These are phyloP conservation scores for Triops cancriformis DNA, from an alignment of 1,140 invertebrate species.

Conservation along the genomic window DNA sequence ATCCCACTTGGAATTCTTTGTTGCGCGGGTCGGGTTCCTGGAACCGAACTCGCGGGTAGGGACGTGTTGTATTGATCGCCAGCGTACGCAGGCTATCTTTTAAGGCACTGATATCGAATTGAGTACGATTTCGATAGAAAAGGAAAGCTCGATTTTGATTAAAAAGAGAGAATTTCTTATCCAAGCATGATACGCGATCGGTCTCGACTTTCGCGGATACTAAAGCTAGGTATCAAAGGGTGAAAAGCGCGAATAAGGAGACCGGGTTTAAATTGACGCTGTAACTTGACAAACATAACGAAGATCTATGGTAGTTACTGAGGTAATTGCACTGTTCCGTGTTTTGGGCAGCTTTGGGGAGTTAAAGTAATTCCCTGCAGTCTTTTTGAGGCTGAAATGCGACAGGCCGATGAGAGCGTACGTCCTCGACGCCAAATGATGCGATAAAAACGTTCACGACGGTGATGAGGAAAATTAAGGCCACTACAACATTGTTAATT, in stretches of 20 bases:
- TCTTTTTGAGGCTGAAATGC: not conserved
- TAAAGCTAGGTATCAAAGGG: no score
- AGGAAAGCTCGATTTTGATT: no score
- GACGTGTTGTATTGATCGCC: not conserved
- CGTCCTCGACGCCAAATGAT: constrained; percentile 23
- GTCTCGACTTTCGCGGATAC: no score
- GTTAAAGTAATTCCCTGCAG: no score
- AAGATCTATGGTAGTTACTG: no score
- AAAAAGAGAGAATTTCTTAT: no score
- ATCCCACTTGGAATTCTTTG: constrained; percentile 5
- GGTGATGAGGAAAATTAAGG: constrained; percentile 20
- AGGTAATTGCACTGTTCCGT: no score
- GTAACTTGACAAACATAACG: no score
- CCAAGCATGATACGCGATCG: no score
- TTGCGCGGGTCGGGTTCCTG: not conserved
- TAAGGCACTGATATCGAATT: not conserved
- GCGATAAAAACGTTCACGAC: constrained; percentile 26
- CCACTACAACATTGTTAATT: not conserved
- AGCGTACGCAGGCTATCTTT: not conserved
- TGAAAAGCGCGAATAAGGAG: no score
- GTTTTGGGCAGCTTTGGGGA: no score
- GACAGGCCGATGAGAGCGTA: not conserved
- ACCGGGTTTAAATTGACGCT: no score
- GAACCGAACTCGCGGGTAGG: not conserved
- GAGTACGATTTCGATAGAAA: not conserved